Conservation (phyloP, 2,113 vertebrate genomes). For the Cyanocitta stelleri region DNA sequence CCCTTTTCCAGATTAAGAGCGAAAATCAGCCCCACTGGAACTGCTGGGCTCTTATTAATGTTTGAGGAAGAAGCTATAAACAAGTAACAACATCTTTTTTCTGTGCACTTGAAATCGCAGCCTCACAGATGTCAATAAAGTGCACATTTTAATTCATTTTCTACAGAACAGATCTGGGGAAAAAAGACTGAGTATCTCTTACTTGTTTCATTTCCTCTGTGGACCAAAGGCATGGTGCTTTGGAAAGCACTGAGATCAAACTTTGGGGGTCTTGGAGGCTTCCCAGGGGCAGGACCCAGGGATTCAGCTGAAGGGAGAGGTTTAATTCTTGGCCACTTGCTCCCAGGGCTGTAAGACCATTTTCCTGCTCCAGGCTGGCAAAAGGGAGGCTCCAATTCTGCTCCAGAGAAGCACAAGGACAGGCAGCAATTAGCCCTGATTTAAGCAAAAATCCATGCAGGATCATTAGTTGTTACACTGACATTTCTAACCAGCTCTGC, state of each 20-base stretch:
- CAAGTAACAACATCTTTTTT: neutral
- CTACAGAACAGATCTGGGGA: neutral
- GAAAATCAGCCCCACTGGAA: neutral
- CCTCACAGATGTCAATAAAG: neutral
- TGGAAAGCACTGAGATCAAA: constrained; percentile 55
- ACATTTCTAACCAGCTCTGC: neutral
- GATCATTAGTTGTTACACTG: neutral
- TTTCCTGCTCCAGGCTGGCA: neutral
- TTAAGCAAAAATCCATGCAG: neutral
- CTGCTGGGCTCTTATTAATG: neutral
- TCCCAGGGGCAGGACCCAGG: constrained; percentile 67
- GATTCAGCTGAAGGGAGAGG: constrained; percentile 44
- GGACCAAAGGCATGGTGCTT: neutral
- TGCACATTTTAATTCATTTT: neutral
- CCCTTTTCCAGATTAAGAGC: neutral
- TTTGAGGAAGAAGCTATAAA: neutral
- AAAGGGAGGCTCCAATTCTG: neutral
- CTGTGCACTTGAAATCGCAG: accelerated
- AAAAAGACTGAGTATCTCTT: neutral
- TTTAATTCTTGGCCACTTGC: constrained; percentile 59
- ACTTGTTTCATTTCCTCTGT: constrained; percentile 12
- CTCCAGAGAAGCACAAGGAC: constrained; percentile 1
- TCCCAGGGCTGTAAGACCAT: neutral
- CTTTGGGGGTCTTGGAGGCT: constrained; percentile 62
- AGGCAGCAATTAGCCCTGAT: neutral